Evolutionary conservation across 2,113 vertebrate genomes (phyloP).

Genomic region (Motacilla tschutschensis): DNA sequence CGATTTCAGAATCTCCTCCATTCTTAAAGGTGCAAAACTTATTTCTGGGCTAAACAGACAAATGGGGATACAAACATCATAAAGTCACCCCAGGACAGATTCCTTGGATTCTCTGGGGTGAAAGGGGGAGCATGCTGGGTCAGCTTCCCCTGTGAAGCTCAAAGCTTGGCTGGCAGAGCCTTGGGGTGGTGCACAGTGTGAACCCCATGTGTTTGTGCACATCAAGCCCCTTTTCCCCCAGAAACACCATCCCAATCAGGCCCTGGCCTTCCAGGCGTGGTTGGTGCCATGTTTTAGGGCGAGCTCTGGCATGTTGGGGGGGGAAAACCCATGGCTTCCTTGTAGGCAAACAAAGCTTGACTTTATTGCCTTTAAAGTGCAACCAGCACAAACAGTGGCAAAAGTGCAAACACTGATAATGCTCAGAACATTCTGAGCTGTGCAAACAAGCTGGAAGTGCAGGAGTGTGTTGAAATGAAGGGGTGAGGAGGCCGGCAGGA

Average conservation of each 20-base stretch:
- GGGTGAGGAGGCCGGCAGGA: background rate
- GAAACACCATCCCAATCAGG: background rate
- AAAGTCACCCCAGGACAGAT: background rate
- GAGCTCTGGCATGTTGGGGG: background rate
- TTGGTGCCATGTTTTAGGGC: background rate
- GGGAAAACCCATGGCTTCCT: background rate
- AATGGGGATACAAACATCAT: background rate
- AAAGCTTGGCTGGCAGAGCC: background rate
- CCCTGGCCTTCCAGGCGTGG: background rate
- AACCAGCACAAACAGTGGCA: conserved; percentile 55
- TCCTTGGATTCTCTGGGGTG: background rate
- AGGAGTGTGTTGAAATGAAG: conserved; percentile 39
- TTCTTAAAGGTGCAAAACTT: background rate
- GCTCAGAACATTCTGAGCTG: conserved; percentile 29
- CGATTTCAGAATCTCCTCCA: background rate
- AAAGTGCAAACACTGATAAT: conserved; percentile 61
- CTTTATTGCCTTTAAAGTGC: conserved; percentile 47
- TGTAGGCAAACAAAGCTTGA: conserved; percentile 27
- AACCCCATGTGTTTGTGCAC: accelerated
- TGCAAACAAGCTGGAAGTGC: conserved; percentile 31
- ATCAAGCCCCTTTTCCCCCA: background rate
- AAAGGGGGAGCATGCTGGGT: background rate
- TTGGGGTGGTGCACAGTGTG: accelerated
- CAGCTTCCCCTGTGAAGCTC: accelerated
- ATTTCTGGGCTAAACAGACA: background rate